A percentile compares a stretch with the other conserved stretches of the same genome.
phyloP scores from a whole-genome alignment of 2,888 invertebrate genomes.

The Tenthredo distinguenda region DNA sequence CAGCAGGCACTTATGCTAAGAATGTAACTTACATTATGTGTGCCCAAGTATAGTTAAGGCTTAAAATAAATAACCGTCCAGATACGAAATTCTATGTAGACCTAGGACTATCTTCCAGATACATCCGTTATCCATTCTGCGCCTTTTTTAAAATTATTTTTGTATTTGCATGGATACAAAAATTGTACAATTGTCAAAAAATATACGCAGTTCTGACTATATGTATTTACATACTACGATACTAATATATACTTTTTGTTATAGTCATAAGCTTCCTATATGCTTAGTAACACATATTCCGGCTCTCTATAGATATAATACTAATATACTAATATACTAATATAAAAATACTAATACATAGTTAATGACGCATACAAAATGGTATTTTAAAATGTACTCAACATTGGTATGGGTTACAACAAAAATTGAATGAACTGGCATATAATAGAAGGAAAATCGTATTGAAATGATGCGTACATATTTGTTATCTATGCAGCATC shows the following conservation, averaged over 20 bases:
- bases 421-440: background rate
- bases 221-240: slow-evolving; percentile 11
- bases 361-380: background rate
- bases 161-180: slow-evolving; percentile 3
- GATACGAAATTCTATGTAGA: background rate
- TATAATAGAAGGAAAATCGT: background rate
- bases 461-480: background rate
- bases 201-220: background rate
- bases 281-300: background rate
- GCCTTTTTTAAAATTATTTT: background rate
- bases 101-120: background rate
- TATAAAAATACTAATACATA: background rate
- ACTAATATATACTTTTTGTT: background rate
- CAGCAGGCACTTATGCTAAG: background rate
- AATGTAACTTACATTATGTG: background rate
- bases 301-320: background rate
- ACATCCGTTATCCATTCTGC: background rate
- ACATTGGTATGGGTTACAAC: background rate
- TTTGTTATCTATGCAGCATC: background rate
- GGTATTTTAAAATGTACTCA: background rate
- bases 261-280: slow-evolving; percentile 9
- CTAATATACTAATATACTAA: too few relatives aligned
- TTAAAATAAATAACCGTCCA: background rate
- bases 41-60: background rate
- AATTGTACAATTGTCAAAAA: slow-evolving; percentile 14